These are phyloP conservation scores for Odontomyia ornata DNA, from an alignment of 2,888 invertebrate species.

Conservation along the genomic window DNA sequence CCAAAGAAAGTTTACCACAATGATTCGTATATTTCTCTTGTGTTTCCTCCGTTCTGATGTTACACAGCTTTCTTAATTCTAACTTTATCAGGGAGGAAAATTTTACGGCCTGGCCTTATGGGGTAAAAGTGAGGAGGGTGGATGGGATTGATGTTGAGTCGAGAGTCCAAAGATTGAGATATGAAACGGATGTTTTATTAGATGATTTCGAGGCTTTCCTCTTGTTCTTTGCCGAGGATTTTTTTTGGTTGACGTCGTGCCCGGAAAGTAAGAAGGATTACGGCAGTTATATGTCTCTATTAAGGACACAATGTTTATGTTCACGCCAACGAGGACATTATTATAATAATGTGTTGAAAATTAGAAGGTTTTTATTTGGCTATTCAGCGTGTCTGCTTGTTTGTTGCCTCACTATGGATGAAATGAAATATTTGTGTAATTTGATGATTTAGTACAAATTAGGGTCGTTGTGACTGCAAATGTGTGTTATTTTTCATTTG, in stretches of 20 bases:
- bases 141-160: not conserved
- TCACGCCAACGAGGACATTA: conserved; percentile 19
- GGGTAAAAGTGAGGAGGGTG: not conserved
- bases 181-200: conserved; percentile 42
- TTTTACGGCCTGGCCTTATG: not conserved
- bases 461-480: no score
- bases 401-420: not conserved
- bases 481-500: no score
- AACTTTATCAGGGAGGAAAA: conserved; percentile 11
- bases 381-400: no score
- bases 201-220: conserved; percentile 31
- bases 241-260: not conserved
- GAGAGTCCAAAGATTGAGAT: conserved; percentile 23
- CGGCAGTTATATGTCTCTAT: conserved; percentile 39
- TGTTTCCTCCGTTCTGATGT: not conserved
- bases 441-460: not conserved
- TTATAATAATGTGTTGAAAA: conserved; percentile 37
- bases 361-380: conserved; percentile 27
- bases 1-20: conserved; percentile 29
- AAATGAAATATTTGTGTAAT: conserved; percentile 33
- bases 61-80: conserved; percentile 19
- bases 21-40: conserved; percentile 25
- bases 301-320: conserved; percentile 21
- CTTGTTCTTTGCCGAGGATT: not conserved
- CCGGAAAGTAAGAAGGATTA: conserved; percentile 32